Evolutionary conservation across 2,888 invertebrate genomes (phyloP).

Genomic region (Dysmachus trigonus): DNA sequence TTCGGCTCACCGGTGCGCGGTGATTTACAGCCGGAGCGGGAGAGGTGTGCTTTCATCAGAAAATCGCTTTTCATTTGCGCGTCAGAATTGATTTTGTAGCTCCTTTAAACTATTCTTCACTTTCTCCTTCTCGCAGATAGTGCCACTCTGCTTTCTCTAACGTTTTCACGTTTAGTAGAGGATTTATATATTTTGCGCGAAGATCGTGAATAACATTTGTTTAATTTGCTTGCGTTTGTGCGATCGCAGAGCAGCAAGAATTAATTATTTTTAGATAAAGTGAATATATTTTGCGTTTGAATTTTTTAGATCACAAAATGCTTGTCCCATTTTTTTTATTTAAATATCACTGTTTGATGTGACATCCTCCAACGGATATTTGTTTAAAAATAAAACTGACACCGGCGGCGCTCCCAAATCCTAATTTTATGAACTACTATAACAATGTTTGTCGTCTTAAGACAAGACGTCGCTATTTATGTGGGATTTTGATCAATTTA

Average conservation of each 20-base stretch:
- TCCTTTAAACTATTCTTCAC: neutral
- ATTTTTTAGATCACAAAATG: neutral
- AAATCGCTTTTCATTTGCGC: slow-evolving; percentile 36
- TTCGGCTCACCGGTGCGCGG: neutral
- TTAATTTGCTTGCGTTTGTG: slow-evolving; percentile 13
- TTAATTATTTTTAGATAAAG: slow-evolving; percentile 34
- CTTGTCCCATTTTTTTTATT: neutral
- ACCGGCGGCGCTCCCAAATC: neutral
- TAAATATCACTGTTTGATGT: neutral
- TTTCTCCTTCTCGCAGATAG: neutral
- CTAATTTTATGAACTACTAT: neutral
- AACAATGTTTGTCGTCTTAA: neutral
- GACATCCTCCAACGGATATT: neutral
- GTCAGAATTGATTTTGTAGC: slow-evolving; percentile 33
- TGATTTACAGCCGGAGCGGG: neutral
- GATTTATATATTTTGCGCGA: neutral
- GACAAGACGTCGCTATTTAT: neutral
- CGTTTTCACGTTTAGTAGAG: neutral
- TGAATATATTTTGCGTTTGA: slow-evolving; percentile 14
- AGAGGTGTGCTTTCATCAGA: neutral
- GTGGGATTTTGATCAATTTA: neutral
- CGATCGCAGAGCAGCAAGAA: neutral
- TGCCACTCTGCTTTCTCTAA: neutral
- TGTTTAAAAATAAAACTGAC: neutral
- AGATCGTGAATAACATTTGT: neutral